These are phyloP conservation scores for Nothura maculosa DNA, from an alignment of 2,797 vertebrate species.

Conservation along the genomic window DNA sequence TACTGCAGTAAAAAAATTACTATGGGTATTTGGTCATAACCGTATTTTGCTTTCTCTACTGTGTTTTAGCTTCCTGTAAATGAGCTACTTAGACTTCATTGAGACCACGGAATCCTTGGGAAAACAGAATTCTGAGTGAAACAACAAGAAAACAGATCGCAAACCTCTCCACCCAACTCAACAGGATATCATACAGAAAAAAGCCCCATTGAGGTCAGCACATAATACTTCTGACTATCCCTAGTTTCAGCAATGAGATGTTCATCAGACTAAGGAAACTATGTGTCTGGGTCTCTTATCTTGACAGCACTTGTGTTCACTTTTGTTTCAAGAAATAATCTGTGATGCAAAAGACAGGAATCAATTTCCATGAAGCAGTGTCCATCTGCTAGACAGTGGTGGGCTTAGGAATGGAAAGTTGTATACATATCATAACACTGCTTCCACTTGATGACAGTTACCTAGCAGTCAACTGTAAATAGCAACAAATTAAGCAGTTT, in stretches of 20 bases:
- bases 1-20: fast-evolving
- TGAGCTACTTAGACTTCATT: background rate
- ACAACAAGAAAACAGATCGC: fast-evolving
- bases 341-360: background rate
- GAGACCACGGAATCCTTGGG: fast-evolving
- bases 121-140: background rate
- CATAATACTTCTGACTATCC: background rate
- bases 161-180: background rate
- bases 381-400: background rate
- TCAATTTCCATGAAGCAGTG: fast-evolving
- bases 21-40: fast-evolving
- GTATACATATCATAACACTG: fast-evolving
- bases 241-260: background rate
- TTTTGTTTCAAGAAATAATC: background rate
- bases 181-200: background rate
- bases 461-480: background rate
- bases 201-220: background rate
- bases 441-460: background rate
- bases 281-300: background rate
- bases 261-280: background rate
- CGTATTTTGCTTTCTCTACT: background rate
- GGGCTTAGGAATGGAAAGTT: background rate
- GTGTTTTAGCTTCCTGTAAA: background rate
- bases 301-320: background rate
- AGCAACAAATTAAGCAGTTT: background rate